Evolutionary conservation across 2,797 vertebrate species (phyloP).

Genomic region (Sebastes jordani): DNA sequence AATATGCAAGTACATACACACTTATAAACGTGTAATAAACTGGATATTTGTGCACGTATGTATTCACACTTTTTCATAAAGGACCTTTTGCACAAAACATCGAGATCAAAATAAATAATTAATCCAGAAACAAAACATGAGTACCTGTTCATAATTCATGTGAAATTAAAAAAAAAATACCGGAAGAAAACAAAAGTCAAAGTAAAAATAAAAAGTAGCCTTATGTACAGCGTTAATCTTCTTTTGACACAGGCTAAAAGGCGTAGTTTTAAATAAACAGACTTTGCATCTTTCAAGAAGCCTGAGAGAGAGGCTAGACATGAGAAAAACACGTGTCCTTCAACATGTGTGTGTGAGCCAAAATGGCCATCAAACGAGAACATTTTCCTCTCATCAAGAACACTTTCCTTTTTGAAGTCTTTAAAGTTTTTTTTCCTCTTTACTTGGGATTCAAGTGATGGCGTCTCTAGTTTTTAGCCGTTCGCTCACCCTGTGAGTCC

Average conservation of each 20-base stretch:
- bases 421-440: slow-evolving; percentile 58
- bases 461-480: slow-evolving; percentile 72
- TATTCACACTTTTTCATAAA: slow-evolving; percentile 82
- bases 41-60: slow-evolving; percentile 83
- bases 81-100: slow-evolving; percentile 85
- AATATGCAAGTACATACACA: slow-evolving; percentile 82
- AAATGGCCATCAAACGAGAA: slow-evolving; percentile 66
- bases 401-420: slow-evolving; percentile 64
- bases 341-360: slow-evolving; percentile 63
- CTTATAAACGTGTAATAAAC: slow-evolving; percentile 79
- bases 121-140: slow-evolving; percentile 76
- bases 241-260: slow-evolving; percentile 85
- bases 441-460: slow-evolving; percentile 80
- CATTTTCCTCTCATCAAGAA: slow-evolving; percentile 68
- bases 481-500: slow-evolving; percentile 73
- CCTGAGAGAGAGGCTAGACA: slow-evolving; percentile 85
- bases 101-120: slow-evolving; percentile 83
- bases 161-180: slow-evolving; percentile 61
- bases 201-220: slow-evolving; percentile 80
- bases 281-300: slow-evolving; percentile 87
- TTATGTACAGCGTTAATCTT: slow-evolving; percentile 85
- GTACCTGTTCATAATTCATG: slow-evolving; percentile 83
- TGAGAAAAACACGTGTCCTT: slow-evolving; percentile 81
- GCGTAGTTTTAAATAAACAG: slow-evolving; percentile 86
- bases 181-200: slow-evolving; percentile 39